Evolutionary conservation across 2,888 invertebrate species (phyloP).

Genomic region (Cataglyphis albicans): DNA sequence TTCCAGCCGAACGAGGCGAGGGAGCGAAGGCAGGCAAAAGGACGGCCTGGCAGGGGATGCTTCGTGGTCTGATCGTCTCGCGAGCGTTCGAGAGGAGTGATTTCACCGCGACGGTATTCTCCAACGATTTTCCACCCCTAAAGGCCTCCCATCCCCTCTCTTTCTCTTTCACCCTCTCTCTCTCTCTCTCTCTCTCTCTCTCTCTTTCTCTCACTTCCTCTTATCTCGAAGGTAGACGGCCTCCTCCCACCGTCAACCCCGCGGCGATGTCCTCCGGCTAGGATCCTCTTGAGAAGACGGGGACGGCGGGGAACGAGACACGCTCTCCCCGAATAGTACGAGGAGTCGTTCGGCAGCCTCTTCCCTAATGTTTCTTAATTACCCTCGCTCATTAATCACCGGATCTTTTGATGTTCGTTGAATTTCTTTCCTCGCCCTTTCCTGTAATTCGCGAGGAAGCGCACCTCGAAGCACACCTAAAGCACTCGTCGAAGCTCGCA

Average conservation of each 20-base stretch:
- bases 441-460: constrained; percentile 25
- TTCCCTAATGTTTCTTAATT: constrained; percentile 54
- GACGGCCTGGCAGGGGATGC: constrained; percentile 42
- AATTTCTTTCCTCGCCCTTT: constrained; percentile 31
- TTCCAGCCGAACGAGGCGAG: constrained; percentile 5
- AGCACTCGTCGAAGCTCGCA: constrained; percentile 35
- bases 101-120: constrained; percentile 53
- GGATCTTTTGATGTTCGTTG: constrained; percentile 34
- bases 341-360: constrained; percentile 35
- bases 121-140: constrained; percentile 48
- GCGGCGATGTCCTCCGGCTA: constrained; percentile 65
- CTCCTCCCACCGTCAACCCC: constrained; percentile 57
- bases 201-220: constrained; percentile 47
- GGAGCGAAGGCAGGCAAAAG: constrained; percentile 32
- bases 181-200: constrained; percentile 44
- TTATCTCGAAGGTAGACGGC: constrained; percentile 62
- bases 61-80: constrained; percentile 55
- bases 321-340: constrained; percentile 40
- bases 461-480: constrained; percentile 23
- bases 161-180: constrained; percentile 11
- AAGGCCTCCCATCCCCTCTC: constrained; percentile 26
- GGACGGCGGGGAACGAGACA: background rate
- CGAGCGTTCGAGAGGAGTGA: constrained; percentile 56
- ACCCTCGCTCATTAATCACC: constrained; percentile 54
- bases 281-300: constrained; percentile 55